Conservation (phyloP, 2,113 vertebrate species). For the Pipa parva region DNA sequence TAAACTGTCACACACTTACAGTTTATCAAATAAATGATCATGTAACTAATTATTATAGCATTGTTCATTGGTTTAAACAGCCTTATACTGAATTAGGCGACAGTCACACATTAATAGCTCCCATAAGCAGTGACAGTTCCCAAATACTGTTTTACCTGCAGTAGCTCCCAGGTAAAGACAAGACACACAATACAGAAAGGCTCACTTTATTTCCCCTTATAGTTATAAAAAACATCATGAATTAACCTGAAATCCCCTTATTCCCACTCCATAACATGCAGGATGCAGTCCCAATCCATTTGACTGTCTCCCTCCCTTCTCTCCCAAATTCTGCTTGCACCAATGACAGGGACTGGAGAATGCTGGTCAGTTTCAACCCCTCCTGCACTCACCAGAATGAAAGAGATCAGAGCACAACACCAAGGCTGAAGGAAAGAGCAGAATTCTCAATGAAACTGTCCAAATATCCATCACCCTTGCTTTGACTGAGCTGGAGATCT, state of each 20-base stretch:
- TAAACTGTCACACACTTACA: no score
- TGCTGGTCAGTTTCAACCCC: slow-evolving; percentile 30
- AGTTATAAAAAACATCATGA: not conserved
- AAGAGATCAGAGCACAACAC: slow-evolving; percentile 58
- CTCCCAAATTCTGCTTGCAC: slow-evolving; percentile 27
- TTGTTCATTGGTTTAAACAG: no score
- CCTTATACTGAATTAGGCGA: not conserved
- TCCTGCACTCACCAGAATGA: slow-evolving; percentile 61
- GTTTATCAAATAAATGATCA: no score
- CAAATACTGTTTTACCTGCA: not conserved
- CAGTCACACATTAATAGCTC: not conserved
- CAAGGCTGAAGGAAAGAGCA: slow-evolving; percentile 57
- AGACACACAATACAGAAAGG: not conserved
- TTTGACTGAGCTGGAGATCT: not conserved
- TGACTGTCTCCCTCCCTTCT: slow-evolving; percentile 5
- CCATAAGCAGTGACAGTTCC: not conserved
- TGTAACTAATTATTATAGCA: no score
- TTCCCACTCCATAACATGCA: slow-evolving; percentile 1
- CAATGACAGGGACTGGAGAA: slow-evolving; percentile 34
- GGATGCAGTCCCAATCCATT: slow-evolving; percentile 19
- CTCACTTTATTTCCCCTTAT: not conserved
- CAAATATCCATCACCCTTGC: slow-evolving; percentile 59
- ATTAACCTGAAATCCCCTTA: slow-evolving; percentile 11
- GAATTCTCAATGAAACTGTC: slow-evolving; percentile 53
- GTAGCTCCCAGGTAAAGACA: not conserved